These are phyloP conservation scores for Cranoglanis bouderius DNA, from an alignment of 2,113 vertebrate genomes.

Conservation along the genomic window DNA sequence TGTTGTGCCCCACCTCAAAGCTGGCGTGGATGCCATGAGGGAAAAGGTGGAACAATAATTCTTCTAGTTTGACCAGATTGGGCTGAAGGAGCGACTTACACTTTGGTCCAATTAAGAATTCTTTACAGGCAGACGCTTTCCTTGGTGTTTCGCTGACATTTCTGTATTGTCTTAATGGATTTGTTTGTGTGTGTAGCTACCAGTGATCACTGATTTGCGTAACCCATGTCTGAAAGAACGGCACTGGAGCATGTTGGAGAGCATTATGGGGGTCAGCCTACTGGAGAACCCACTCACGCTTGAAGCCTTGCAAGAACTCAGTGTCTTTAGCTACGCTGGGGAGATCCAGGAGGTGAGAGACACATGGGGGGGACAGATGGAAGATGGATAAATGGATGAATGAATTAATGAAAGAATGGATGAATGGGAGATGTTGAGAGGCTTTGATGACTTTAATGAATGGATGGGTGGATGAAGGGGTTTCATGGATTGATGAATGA, in stretches of 20 bases:
- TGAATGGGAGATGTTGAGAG: background rate
- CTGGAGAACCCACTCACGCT: conserved; percentile 70
- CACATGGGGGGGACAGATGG: background rate
- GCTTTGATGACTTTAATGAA: background rate
- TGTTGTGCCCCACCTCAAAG: conserved; percentile 75
- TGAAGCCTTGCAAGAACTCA: conserved; percentile 68
- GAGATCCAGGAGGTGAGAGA: conserved; percentile 77
- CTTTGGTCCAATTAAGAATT: background rate
- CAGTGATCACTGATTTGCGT: conserved; percentile 77
- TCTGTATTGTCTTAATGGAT: background rate
- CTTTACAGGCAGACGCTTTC: background rate
- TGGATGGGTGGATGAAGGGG: too few species aligned
- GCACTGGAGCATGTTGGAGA: conserved; percentile 77
- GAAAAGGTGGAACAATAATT: conserved; percentile 69
- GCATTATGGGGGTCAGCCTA: conserved; percentile 66
- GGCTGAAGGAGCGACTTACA: background rate
- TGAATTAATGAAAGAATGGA: background rate
- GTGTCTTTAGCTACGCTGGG: conserved; percentile 70
- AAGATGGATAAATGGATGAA: background rate
- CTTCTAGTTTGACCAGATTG: background rate
- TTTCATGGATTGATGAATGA: too few species aligned
- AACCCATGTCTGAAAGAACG: conserved; percentile 78
- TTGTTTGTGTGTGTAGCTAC: conserved; percentile 66
- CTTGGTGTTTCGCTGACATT: background rate
- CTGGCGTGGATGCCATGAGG: conserved; percentile 76